phyloP scores from a whole-genome alignment of 2,113 vertebrate genomes.

The Sphaerodactylus townsendi region DNA sequence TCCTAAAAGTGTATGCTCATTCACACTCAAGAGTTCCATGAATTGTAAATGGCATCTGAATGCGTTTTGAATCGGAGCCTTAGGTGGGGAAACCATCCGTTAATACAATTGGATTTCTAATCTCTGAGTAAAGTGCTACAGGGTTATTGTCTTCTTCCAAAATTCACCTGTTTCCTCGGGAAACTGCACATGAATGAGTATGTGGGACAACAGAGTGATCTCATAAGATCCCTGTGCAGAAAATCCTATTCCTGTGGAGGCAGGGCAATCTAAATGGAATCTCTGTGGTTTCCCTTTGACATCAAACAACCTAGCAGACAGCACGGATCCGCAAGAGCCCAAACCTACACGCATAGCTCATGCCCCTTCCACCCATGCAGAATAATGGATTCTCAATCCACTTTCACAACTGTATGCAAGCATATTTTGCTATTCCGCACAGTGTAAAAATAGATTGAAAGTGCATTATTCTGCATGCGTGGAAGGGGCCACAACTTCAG shows the following conservation, averaged over 20 bases:
- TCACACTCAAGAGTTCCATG: too few species aligned
- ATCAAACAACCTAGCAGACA: too few species aligned
- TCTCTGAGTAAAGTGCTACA: neutral
- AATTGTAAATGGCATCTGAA: neutral
- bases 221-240: neutral
- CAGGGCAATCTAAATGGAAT: too few species aligned
- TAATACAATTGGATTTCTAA: neutral
- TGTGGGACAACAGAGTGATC: neutral
- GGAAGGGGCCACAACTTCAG: too few species aligned
- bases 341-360: too few species aligned
- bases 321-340: too few species aligned
- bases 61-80: neutral
- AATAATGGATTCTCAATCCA: too few species aligned
- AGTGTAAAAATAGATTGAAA: too few species aligned
- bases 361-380: too few species aligned
- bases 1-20: neutral
- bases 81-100: neutral
- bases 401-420: too few species aligned
- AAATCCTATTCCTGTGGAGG: neutral
- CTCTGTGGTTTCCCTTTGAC: neutral
- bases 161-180: neutral
- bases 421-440: too few species aligned
- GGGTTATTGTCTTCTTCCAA: neutral
- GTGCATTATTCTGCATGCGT: too few species aligned
- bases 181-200: neutral